These are phyloP conservation scores for Chaitophorus viminalis DNA, from an alignment of 2,888 invertebrate genomes.

Conservation along the genomic window DNA sequence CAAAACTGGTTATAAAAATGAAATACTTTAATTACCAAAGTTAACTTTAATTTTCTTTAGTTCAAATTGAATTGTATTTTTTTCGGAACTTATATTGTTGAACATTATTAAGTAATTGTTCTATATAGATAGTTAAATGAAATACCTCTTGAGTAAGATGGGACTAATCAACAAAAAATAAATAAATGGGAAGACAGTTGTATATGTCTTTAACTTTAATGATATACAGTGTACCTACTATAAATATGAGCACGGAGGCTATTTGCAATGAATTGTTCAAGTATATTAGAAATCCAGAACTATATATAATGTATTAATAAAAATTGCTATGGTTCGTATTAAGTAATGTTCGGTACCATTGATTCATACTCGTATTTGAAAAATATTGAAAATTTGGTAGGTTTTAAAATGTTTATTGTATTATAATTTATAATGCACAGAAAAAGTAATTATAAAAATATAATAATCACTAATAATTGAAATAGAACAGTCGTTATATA, in stretches of 20 bases:
- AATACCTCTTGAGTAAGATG: slow-evolving; percentile 24
- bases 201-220: slow-evolving; percentile 40
- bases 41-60: too few relatives aligned
- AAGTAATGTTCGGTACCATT: background rate
- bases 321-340: background rate
- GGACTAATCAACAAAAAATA: slow-evolving; percentile 41
- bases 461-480: too few relatives aligned
- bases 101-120: background rate
- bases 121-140: background rate
- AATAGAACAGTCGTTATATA: too few relatives aligned
- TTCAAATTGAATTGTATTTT: background rate
- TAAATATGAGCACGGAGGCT: slow-evolving; percentile 12
- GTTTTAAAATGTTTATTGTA: too few relatives aligned
- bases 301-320: slow-evolving; percentile 3
- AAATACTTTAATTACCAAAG: too few relatives aligned
- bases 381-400: background rate
- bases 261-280: slow-evolving; percentile 4
- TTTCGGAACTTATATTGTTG: background rate
- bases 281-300: background rate
- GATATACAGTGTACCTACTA: too few relatives aligned
- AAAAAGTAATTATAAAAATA: too few relatives aligned
- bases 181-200: slow-evolving; percentile 6
- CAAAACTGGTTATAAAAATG: too few relatives aligned
- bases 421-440: too few relatives aligned
- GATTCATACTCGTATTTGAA: background rate